Evolutionary conservation across 2,797 vertebrate genomes (phyloP), one percentile per base, ranked within the genome.

Genomic region (Spinus pinus): DNA sequence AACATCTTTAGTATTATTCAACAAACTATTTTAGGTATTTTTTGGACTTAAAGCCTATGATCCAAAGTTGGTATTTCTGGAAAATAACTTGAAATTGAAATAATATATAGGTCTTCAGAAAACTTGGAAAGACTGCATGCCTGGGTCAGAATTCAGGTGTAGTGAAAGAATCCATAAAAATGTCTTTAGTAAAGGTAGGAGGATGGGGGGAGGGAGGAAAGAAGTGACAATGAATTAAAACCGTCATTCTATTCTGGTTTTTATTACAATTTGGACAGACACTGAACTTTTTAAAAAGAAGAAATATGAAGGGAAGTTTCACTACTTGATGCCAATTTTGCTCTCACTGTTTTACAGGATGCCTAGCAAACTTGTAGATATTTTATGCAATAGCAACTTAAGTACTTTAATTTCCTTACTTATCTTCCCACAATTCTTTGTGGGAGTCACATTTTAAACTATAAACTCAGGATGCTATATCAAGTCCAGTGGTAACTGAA

Each of bases 191-290:
- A 51, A 31, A 64, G 6, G 14, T 14, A 51, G 9, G 3, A 11
- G 10, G 33, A 11, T 0, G 0, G 18, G 3, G 8, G 4, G 2
- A 61, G 3, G 6, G 7, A 56, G 7, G 31, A 22, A 75, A 64
- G 37, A 69, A 49, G 8, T n/a, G 13, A 47, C 28, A 77, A 35
- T 31, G 21, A 51, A 75, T 56, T 20, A 33, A 33, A 58, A 8
- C 7, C 31, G 14, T 21, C 0, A 39, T 65, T 86, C 91, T 66
- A 18, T 53, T 87, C 20, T 69, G 14, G 0, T 24, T 79, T 69
- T 70, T n/a, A 53, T 25, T 54, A 88, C 9, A 61, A 50, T 33
- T 80, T 72, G 27, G 46, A 77, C 46, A 7, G 27, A 65, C 17
- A 42, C 5, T 27, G 12, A 80, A 7, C 1, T 14, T 56, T 56